Evolutionary conservation across 2,113 vertebrate genomes (phyloP).

Genomic region (Pavo muticus): DNA sequence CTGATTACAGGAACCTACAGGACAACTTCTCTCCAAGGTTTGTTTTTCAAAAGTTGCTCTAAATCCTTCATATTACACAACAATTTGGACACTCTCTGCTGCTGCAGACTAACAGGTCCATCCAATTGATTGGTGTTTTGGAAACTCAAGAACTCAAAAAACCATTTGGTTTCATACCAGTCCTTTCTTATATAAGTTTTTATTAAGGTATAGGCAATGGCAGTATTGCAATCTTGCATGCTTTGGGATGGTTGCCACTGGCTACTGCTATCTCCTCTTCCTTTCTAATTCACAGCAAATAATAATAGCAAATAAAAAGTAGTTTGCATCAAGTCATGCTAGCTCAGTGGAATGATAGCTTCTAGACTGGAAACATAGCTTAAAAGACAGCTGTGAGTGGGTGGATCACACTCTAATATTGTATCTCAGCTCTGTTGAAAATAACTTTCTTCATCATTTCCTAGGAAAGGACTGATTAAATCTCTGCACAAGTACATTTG

Average conservation of each 20-base stretch:
- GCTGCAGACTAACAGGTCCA: not conserved
- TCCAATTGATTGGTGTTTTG: not conserved
- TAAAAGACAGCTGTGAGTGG: conserved; percentile 18
- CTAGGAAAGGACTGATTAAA: not conserved
- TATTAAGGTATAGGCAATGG: not conserved
- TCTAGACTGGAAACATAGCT: not conserved
- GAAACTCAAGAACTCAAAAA: not conserved
- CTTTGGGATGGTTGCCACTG: not conserved
- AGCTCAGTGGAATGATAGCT: not conserved
- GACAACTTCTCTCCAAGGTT: not conserved
- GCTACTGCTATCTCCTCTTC: not conserved
- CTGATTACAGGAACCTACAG: not conserved
- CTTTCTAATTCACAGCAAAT: not conserved
- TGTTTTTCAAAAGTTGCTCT: not conserved
- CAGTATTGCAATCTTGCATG: not conserved
- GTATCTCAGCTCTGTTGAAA: not conserved
- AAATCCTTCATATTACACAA: not conserved
- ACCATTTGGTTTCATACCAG: not conserved
- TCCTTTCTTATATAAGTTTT: not conserved
- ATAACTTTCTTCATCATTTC: not conserved
- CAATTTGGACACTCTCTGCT: not conserved
- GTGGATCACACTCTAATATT: not conserved
- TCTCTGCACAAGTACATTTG: not conserved
- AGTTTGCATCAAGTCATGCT: not conserved
- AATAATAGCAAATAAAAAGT: not conserved